Conservation (phyloP, 2,888 invertebrate genomes). For the Tachina grossa region DNA sequence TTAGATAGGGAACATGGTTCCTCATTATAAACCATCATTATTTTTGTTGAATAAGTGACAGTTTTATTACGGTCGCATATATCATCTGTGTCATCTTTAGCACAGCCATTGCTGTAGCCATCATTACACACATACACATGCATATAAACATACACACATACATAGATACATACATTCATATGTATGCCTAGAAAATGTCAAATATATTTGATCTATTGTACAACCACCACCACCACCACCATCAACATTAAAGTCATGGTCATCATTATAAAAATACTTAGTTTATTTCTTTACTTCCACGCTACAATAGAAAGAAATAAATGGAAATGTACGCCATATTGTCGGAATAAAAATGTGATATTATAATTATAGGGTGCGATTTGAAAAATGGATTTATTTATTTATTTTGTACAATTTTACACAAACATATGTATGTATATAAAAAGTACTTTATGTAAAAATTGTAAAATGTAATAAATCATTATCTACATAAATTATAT, state of each 20-base stretch:
- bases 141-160: no score
- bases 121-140: slow-evolving; percentile 1
- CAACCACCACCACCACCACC: slow-evolving; percentile 40
- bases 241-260: slow-evolving; percentile 35
- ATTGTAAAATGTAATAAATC: background rate
- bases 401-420: background rate
- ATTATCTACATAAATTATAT: background rate
- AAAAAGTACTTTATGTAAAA: slow-evolving; percentile 13
- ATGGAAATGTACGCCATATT: slow-evolving; percentile 58
- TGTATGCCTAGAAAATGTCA: slow-evolving; percentile 41
- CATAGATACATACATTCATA: no score
- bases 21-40: slow-evolving; percentile 53
- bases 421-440: background rate
- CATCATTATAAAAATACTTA: slow-evolving; percentile 50
- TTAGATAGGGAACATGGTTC: slow-evolving; percentile 54
- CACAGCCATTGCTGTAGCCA: slow-evolving; percentile 31
- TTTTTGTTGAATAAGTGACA: slow-evolving; percentile 55
- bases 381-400: slow-evolving; percentile 38
- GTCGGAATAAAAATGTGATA: slow-evolving; percentile 47
- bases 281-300: slow-evolving; percentile 3
- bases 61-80: slow-evolving; percentile 64
- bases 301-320: slow-evolving; percentile 16
- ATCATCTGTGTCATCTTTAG: slow-evolving; percentile 42
- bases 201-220: slow-evolving; percentile 61
- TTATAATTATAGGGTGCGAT: slow-evolving; percentile 61